phyloP scores from a whole-genome alignment of 2,797 vertebrate genomes.

The Moxostoma hubbsi region DNA sequence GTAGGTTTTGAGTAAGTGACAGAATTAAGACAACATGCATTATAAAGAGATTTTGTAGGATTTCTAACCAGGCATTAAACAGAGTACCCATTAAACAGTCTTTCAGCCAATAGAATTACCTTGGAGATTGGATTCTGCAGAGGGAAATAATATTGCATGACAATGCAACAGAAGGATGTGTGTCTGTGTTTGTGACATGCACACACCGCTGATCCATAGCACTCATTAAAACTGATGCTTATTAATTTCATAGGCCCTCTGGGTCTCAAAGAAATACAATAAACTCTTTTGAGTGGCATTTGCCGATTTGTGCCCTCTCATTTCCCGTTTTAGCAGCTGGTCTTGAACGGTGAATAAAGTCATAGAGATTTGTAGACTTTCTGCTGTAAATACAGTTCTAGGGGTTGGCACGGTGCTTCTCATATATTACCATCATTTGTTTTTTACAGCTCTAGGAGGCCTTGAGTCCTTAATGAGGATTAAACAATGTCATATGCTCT shows the following conservation, averaged over 20 bases:
- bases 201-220: slow-evolving; percentile 22
- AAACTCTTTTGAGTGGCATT: slow-evolving; percentile 7
- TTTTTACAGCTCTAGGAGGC: slow-evolving; percentile 19
- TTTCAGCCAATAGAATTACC: too few relatives aligned
- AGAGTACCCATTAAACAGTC: too few relatives aligned
- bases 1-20: too few relatives aligned
- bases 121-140: too few relatives aligned
- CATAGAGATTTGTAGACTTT: slow-evolving; percentile 28
- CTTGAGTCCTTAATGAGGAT: slow-evolving; percentile 54
- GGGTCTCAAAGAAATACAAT: slow-evolving; percentile 32
- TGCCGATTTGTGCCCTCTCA: slow-evolving; percentile 17
- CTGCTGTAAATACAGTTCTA: slow-evolving; percentile 7
- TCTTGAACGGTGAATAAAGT: slow-evolving; percentile 28
- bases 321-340: slow-evolving; percentile 30
- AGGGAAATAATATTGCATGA: too few relatives aligned
- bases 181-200: slow-evolving; percentile 4
- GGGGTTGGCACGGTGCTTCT: not conserved
- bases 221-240: slow-evolving; percentile 22
- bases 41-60: too few relatives aligned
- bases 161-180: slow-evolving; percentile 11
- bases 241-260: slow-evolving; percentile 37
- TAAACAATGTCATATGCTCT: slow-evolving; percentile 58
- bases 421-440: not conserved
- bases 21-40: too few relatives aligned
- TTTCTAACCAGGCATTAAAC: too few relatives aligned